Evolutionary conservation across 92 coral and sea anemone species (phyloP), one percentile per base, ranked within the genome.

Genomic region (Paramuricea clavata): DNA sequence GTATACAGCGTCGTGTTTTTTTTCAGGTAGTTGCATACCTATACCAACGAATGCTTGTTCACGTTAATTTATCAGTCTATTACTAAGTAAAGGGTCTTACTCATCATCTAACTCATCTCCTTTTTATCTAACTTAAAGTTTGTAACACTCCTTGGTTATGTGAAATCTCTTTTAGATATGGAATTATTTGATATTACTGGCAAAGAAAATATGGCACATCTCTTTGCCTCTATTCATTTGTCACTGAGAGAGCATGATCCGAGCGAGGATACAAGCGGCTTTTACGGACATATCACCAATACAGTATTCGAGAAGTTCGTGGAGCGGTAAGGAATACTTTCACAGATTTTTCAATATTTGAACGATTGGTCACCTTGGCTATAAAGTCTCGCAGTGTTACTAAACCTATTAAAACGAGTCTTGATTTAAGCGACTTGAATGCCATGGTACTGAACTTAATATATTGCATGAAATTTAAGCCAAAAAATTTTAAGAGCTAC

Each of bases 191-290:
- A 86, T 62, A 69, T 92, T 17, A 78, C 92, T 21, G 94, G 92
- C 67, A 96, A 93, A 57, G 99, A 96, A 75, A 96, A 96, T 68
- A 91, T 96, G 25, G 98, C 98, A 12, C 99, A 96, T 49, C 87
- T 96, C 84, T 73, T 96, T 90, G 96, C 99, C 6, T 93, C 99
- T 56, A 96, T 96, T 98, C 99, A 96, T 69, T 91, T 96, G 28
- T 87, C 94, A 15, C 65, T 94, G 85, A 94, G 95, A 30, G 92
- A 93, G 49, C 92, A 93, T 36, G 99, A 96, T 77, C 19, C 78
- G 19, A 89, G 87, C 67, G 86, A 76, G 22, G 92, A 85, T 28
- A 94, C 95, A 33, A 89, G 95, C 42, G 99, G 99, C 35, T 78
- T 92, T 36, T 89, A 91, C 61, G 94, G 99, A 57, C 99, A 96